These are phyloP conservation scores for Idaea biselata DNA, from an alignment of 2,888 invertebrate species.

Conservation along the genomic window DNA sequence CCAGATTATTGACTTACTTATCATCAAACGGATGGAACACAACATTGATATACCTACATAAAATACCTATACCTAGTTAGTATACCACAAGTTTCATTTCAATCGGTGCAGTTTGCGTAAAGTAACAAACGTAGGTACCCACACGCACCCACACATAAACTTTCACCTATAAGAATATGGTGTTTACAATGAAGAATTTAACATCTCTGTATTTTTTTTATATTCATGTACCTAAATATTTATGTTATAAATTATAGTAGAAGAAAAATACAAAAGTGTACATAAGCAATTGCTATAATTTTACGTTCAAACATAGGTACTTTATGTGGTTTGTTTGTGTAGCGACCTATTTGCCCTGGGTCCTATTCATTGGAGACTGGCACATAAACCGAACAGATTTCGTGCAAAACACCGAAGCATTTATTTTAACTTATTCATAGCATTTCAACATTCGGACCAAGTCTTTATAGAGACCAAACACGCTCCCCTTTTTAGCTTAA, in stretches of 20 bases:
- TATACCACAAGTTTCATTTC: too few species aligned
- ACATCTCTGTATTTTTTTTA: too few species aligned
- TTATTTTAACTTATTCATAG: conserved; percentile 40
- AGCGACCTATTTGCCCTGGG: background rate
- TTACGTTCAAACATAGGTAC: background rate
- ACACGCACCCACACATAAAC: too few species aligned
- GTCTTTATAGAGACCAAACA: conserved; percentile 34
- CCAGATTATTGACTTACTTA: too few species aligned
- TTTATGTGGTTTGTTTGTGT: background rate
- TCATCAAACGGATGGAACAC: too few species aligned
- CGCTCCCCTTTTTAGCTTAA: conserved; percentile 51
- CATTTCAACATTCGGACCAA: conserved; percentile 31
- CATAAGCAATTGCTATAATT: background rate
- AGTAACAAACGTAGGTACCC: background rate
- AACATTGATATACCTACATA: too few species aligned
- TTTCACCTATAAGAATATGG: too few species aligned
- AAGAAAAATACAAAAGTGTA: background rate
- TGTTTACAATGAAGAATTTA: too few species aligned
- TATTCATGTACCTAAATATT: too few species aligned
- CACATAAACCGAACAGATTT: conserved; percentile 31
- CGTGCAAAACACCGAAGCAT: conserved; percentile 32
- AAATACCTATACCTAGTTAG: too few species aligned
- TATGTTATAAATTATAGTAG: too few species aligned
- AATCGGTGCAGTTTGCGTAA: background rate
- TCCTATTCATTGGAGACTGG: conserved; percentile 16